Evolutionary conservation across 2,113 vertebrate genomes (phyloP).

Genomic region (Diglossa brunneiventris): DNA sequence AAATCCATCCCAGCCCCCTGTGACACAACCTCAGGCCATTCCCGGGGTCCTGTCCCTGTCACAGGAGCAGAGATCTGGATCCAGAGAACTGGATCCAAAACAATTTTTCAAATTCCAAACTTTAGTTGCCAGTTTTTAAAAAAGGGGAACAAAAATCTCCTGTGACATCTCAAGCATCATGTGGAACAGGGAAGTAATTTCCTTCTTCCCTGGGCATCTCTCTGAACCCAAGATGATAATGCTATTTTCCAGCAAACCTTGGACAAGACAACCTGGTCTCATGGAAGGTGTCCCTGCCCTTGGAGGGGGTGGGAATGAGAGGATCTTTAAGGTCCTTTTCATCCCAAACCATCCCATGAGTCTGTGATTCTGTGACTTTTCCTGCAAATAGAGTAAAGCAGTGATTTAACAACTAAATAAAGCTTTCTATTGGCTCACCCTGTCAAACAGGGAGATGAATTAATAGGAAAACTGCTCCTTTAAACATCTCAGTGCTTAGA

Average conservation of each 20-base stretch:
- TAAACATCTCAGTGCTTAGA: neutral
- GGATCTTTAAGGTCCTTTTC: neutral
- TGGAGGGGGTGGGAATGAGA: neutral
- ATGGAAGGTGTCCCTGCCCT: neutral
- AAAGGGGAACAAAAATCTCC: fast-evolving
- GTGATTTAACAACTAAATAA: neutral
- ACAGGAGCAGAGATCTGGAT: neutral
- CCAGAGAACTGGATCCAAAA: neutral
- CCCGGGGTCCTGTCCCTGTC: neutral
- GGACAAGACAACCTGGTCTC: neutral
- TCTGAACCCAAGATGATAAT: fast-evolving
- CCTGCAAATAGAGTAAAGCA: neutral
- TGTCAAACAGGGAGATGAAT: neutral
- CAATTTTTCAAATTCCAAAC: neutral
- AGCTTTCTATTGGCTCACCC: neutral
- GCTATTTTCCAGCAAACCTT: neutral
- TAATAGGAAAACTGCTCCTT: neutral
- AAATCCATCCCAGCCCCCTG: fast-evolving
- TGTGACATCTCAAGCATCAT: neutral
- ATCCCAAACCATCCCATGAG: neutral
- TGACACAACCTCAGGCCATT: neutral
- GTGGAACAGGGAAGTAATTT: neutral
- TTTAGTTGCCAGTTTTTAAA: neutral
- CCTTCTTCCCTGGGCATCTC: neutral
- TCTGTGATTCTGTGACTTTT: neutral